phyloP scores from a whole-genome alignment of 2,113 vertebrate genomes.

The Calypte anna region DNA sequence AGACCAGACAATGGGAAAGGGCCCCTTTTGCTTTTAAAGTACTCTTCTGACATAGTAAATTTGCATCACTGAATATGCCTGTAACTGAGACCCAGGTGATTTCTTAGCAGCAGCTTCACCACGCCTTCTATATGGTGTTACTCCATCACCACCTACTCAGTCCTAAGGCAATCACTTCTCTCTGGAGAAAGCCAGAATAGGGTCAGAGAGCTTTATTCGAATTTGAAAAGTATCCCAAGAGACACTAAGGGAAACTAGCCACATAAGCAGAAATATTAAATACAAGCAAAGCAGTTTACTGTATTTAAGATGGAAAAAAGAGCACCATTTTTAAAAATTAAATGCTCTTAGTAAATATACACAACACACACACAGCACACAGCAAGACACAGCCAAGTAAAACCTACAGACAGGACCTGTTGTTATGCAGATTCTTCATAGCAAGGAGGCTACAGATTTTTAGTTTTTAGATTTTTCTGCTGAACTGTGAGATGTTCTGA shows the following conservation, averaged over 20 bases:
- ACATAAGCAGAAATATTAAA: background rate
- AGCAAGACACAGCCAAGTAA: background rate
- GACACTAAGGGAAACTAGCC: background rate
- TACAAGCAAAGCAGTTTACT: background rate
- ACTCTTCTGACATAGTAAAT: background rate
- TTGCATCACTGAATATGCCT: background rate
- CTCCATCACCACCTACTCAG: background rate
- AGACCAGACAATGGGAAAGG: background rate
- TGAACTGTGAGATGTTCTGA: background rate
- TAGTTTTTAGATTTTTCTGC: background rate
- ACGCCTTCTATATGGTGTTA: background rate
- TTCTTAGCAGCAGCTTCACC: background rate
- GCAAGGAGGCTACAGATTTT: background rate
- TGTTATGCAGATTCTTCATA: background rate
- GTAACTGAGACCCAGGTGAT: background rate
- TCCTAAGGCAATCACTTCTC: background rate
- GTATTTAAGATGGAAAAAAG: background rate
- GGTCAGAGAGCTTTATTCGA: accelerated
- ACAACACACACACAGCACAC: background rate
- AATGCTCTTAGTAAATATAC: background rate
- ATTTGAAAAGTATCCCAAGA: background rate
- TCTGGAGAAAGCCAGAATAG: accelerated
- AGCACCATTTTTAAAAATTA: background rate
- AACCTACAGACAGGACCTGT: background rate
- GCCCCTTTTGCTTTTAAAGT: background rate